phyloP scores from a whole-genome alignment of 2,888 invertebrate species.

The Lasiommata megera region DNA sequence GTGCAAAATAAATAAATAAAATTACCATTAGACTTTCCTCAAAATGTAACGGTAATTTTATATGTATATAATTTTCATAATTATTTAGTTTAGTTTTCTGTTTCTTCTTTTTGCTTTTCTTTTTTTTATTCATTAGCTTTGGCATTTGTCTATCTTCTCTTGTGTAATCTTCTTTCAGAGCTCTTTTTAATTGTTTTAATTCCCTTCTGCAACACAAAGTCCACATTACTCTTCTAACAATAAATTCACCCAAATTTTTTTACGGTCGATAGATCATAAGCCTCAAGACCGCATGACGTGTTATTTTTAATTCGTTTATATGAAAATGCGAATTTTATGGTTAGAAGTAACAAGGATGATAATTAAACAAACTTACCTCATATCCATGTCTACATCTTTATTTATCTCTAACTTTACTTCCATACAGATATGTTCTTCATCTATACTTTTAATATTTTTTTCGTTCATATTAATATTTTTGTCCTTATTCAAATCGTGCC shows the following conservation, averaged over 20 bases:
- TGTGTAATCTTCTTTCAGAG: constrained; percentile 55
- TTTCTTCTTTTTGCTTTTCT: constrained; percentile 38
- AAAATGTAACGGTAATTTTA: too few relatives aligned
- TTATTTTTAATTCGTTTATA: too few relatives aligned
- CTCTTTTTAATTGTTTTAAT: constrained; percentile 46
- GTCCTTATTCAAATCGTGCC: constrained; percentile 49
- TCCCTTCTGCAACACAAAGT: constrained; percentile 54
- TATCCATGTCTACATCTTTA: constrained; percentile 45
- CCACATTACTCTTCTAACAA: too few relatives aligned
- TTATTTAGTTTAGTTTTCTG: constrained; percentile 35
- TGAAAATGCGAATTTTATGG: too few relatives aligned
- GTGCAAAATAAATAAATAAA: too few relatives aligned
- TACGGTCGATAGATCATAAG: too few relatives aligned
- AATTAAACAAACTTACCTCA: constrained; percentile 40
- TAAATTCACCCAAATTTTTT: too few relatives aligned
- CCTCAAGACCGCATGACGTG: too few relatives aligned
- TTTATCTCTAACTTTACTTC: constrained; percentile 48
- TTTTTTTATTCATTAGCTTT: constrained; percentile 42
- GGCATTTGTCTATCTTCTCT: constrained; percentile 52
- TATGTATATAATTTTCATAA: constrained; percentile 38
- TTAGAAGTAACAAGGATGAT: too few relatives aligned
- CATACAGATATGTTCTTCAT: constrained; percentile 43
- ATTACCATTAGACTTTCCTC: constrained; percentile 51
- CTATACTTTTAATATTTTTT: constrained; percentile 42
- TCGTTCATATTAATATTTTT: constrained; percentile 48